These are phyloP conservation scores for Hippopotamyrus pictus DNA, from an alignment of 2,797 vertebrate genomes.

Conservation along the genomic window DNA sequence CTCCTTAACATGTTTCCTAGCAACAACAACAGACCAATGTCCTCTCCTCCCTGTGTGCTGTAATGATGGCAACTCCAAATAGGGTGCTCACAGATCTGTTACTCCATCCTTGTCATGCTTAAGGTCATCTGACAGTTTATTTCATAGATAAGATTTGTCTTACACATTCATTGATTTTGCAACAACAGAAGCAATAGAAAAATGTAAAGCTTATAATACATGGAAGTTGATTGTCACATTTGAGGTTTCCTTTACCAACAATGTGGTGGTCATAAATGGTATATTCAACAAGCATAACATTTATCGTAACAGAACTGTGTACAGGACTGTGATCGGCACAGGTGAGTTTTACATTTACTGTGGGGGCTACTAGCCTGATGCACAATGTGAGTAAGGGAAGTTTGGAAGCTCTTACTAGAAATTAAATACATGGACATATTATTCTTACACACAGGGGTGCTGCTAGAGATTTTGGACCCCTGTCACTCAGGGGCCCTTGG, in stretches of 20 bases:
- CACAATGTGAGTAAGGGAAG: neutral
- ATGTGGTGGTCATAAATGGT: neutral
- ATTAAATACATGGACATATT: neutral
- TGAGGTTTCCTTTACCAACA: neutral
- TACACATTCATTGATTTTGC: neutral
- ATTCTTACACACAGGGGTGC: neutral
- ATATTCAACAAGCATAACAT: neutral
- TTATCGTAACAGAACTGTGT: neutral
- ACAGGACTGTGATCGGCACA: neutral
- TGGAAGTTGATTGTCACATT: neutral
- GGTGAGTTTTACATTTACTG: neutral
- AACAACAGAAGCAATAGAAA: neutral
- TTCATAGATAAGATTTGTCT: neutral
- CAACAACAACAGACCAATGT: neutral
- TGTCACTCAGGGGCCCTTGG: neutral
- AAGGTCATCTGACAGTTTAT: neutral
- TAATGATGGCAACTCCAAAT: neutral
- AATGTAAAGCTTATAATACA: neutral
- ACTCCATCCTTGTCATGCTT: neutral
- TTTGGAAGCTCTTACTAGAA: neutral
- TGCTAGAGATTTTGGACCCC: neutral
- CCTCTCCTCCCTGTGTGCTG: neutral
- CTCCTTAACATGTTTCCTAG: constrained; percentile 2
- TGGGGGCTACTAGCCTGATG: neutral
- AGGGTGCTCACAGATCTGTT: neutral